Evolutionary conservation across 2,113 vertebrate genomes (phyloP), one percentile per base, ranked within the genome.

Genomic region (Scomber colias): DNA sequence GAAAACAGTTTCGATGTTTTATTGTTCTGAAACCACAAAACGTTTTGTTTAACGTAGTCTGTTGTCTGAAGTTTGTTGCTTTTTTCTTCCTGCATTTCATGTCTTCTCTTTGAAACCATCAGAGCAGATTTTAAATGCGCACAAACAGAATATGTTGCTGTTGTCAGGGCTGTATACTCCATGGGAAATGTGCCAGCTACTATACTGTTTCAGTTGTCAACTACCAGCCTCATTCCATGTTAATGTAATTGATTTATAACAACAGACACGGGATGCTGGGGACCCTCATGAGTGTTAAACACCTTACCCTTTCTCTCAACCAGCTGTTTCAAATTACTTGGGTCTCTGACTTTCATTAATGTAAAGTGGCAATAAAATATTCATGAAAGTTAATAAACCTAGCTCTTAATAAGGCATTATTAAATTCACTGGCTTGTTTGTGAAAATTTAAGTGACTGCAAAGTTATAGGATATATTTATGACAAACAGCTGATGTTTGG

Each of bases 311-410:
- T 67, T 69, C 51, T 81, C 59, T 40, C 68, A 77, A 83, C 56
- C 83, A 83, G 73, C 83, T 77, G 81, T 84, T 87, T 57, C 60
- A 77, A 86, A 86, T 90, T 49, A 89, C 56, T 72, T 57, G 12
- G 0, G 46, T 75, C n/a, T 77, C 82, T 80, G 75, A 64, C 19
- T 56, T 62, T 83, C 64, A 71, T 77, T 86, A 84, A 89, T 85
- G 70, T 60, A 66, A 71, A 27, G 24, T 2, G 0, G 24, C 2
- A 2, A 62, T 90, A 50, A 76, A 89, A 90, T 86, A 91, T 89
- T 86, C 89, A 92, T 85, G 79, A 19, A 78, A 68, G 57, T 63
- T 88, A 70, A 88, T 87, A 75, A 81, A 66, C 76, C 59, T 53
- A 24, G 19, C 59, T 80, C 48, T 56, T 79, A 86, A 86, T 69